A percentile compares a stretch with the other conserved stretches of the same genome.
These are phyloP conservation scores for Coelinius sp. DNA, from an alignment of 2,888 invertebrate genomes.

Conservation along the genomic window DNA sequence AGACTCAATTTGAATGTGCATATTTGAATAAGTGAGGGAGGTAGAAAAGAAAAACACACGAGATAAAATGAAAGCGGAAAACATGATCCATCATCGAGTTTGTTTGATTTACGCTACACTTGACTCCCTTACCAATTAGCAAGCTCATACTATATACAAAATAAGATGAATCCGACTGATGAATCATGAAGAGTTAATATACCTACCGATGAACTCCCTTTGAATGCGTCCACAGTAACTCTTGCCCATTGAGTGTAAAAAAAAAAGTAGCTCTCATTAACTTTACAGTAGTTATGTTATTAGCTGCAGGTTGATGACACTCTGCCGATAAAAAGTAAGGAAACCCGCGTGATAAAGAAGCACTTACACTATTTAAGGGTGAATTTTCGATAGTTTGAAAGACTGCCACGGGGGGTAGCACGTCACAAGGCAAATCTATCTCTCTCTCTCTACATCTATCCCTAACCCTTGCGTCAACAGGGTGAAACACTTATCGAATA, in stretches of 20 bases:
- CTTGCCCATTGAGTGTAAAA: background rate
- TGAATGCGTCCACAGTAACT: background rate
- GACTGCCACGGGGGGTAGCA: conserved; percentile 64
- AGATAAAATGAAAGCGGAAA: background rate
- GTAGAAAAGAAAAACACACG: background rate
- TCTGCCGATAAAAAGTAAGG: conserved; percentile 43
- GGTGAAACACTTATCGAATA: conserved; percentile 51
- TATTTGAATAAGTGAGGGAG: conserved; percentile 26
- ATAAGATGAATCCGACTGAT: conserved; percentile 7
- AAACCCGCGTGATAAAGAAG: conserved; percentile 57
- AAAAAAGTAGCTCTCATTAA: background rate
- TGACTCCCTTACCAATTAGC: conserved; percentile 32
- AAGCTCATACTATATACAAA: background rate
- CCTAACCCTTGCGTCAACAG: conserved; percentile 40
- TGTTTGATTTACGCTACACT: conserved; percentile 27
- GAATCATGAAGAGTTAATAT: background rate
- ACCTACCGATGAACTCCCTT: conserved; percentile 4
- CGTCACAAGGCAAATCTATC: conserved; percentile 45
- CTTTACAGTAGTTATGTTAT: background rate
- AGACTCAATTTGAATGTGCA: background rate
- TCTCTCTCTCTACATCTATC: conserved; percentile 3
- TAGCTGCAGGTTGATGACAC: conserved; percentile 16
- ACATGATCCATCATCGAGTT: conserved; percentile 6
- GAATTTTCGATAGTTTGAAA: conserved; percentile 54
- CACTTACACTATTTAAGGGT: conserved; percentile 28